Percentiles rank a stretch among this genome's conserved stretches.
These are phyloP conservation scores for Drosophila ochracea DNA, from an alignment of 2,888 invertebrate species.

Conservation along the genomic window DNA sequence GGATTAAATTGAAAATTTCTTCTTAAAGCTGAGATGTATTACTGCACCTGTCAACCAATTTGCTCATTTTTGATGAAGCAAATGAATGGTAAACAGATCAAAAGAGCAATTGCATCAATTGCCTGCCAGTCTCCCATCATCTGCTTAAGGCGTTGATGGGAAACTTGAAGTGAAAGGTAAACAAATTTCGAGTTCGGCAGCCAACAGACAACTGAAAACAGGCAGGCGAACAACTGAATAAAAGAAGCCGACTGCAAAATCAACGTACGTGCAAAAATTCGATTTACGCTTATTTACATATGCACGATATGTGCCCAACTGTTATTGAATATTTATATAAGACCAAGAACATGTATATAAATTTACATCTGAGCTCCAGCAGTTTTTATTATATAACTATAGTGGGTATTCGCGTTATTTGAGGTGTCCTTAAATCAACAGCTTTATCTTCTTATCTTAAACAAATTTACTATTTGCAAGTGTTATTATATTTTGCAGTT, in stretches of 20 bases:
- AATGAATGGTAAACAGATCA: slow-evolving; percentile 56
- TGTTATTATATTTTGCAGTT: not conserved
- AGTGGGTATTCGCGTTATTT: not conserved
- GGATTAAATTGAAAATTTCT: not conserved
- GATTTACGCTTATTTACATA: slow-evolving; percentile 38
- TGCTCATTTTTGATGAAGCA: slow-evolving; percentile 15
- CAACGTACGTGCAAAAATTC: slow-evolving; percentile 31
- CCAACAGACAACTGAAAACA: slow-evolving; percentile 24
- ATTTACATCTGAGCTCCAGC: not conserved
- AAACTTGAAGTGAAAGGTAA: slow-evolving; percentile 34
- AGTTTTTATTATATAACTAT: not conserved
- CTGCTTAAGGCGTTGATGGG: slow-evolving; percentile 30
- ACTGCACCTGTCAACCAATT: not conserved
- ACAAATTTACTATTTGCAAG: not conserved
- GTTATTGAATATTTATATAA: slow-evolving; percentile 3
- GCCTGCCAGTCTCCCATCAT: slow-evolving; percentile 23
- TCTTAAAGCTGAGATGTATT: not conserved
- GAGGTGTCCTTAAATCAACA: not conserved
- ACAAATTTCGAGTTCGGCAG: slow-evolving; percentile 37
- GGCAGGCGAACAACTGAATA: slow-evolving; percentile 1
- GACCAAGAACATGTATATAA: not conserved
- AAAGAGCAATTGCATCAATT: slow-evolving; percentile 61
- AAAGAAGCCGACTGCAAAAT: slow-evolving; percentile 10
- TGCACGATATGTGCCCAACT: slow-evolving; percentile 19
- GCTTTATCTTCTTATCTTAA: not conserved